A percentile compares a stretch with the other conserved stretches of the same genome.
Evolutionary conservation across 2,797 vertebrate species (phyloP).

Genomic region (Epinephelus awoara): DNA sequence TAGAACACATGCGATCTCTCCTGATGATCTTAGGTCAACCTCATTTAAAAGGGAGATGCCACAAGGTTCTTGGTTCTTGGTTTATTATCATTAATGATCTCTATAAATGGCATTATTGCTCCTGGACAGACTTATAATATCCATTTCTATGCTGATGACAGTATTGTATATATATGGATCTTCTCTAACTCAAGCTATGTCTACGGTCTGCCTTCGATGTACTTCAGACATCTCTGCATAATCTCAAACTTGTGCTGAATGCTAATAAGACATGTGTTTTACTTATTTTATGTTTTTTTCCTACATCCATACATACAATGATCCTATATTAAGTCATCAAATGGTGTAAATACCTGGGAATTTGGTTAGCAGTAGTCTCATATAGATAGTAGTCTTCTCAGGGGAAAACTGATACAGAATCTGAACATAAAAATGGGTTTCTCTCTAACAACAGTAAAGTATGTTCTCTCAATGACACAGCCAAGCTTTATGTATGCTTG

Average conservation of each 20-base stretch:
- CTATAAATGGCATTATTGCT: background rate
- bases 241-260: background rate
- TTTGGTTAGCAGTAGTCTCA: too few relatives aligned
- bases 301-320: background rate
- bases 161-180: background rate
- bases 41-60: too few relatives aligned
- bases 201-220: background rate
- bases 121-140: background rate
- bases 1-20: background rate
- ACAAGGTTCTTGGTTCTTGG: too few relatives aligned
- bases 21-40: background rate
- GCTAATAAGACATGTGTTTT: too few relatives aligned
- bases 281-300: background rate
- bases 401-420: too few relatives aligned
- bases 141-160: background rate
- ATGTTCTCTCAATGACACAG: background rate
- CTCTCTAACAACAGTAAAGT: background rate
- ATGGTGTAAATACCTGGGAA: too few relatives aligned
- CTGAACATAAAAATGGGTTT: background rate
- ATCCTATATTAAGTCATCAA: too few relatives aligned
- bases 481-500: too few relatives aligned
- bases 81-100: background rate
- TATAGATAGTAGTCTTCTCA: too few relatives aligned
- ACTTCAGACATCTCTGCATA: background rate
- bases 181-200: constrained; percentile 1